Percentiles rank a stretch among this genome's conserved stretches.
These are phyloP conservation scores for Tachina grossa DNA, from an alignment of 2,888 invertebrate genomes.

Conservation along the genomic window DNA sequence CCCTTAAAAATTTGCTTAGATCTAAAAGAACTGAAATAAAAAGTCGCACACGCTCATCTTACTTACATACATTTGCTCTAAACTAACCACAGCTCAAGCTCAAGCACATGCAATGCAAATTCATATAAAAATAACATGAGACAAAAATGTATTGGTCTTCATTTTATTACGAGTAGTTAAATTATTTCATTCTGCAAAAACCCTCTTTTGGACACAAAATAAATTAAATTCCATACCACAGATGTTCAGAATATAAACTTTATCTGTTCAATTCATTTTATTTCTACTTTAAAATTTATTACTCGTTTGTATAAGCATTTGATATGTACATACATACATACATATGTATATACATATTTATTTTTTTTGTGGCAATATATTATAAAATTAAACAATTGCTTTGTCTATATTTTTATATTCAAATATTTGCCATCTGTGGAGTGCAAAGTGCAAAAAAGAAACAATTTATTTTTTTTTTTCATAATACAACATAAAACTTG, in stretches of 20 bases:
- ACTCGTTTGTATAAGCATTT: slow-evolving; percentile 13
- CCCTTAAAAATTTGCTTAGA: no score
- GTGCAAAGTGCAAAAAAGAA: no score
- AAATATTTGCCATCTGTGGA: slow-evolving; percentile 22
- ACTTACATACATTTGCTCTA: no score
- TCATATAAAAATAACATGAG: slow-evolving; percentile 7
- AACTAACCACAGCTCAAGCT: no score
- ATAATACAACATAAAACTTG: no score
- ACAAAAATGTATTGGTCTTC: slow-evolving; percentile 29
- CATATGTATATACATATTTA: not conserved
- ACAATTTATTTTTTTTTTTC: no score
- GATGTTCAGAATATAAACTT: slow-evolving; percentile 7
- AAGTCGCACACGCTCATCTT: no score
- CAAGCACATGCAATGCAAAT: not conserved
- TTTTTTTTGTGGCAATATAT: slow-evolving; percentile 1
- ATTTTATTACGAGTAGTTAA: slow-evolving; percentile 19
- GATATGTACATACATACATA: not conserved
- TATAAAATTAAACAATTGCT: not conserved
- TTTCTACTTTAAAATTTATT: slow-evolving; percentile 46
- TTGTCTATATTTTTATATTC: not conserved
- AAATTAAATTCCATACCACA: slow-evolving; percentile 10
- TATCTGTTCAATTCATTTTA: slow-evolving; percentile 26
- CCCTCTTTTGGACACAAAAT: not conserved
- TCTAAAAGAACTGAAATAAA: no score
- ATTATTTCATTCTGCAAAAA: slow-evolving; percentile 12